phyloP scores from a whole-genome alignment of 2,113 vertebrate species.

The Toxotes jaculatrix region DNA sequence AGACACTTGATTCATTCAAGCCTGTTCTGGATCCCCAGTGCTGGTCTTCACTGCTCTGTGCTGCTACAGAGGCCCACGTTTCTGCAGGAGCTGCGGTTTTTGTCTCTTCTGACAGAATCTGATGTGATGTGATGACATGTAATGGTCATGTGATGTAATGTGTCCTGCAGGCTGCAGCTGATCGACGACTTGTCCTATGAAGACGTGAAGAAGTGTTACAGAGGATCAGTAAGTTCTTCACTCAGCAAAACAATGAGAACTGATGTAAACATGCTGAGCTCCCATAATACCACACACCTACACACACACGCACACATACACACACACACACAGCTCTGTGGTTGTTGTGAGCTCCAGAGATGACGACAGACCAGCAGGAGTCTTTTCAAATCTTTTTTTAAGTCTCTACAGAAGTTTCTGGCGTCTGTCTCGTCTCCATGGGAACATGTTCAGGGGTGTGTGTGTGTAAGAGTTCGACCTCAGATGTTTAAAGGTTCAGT shows the following conservation, averaged over 20 bases:
- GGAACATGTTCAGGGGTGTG: slow-evolving; percentile 7
- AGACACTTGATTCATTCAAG: no score
- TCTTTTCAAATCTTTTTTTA: slow-evolving; percentile 29
- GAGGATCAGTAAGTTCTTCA: slow-evolving; percentile 68
- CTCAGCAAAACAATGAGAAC: not conserved
- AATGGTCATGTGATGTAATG: not conserved
- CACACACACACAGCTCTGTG: slow-evolving; percentile 1
- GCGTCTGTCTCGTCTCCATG: slow-evolving; percentile 45
- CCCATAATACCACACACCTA: not conserved
- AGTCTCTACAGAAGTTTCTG: slow-evolving; percentile 51
- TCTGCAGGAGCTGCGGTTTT: not conserved
- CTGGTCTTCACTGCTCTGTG: no score
- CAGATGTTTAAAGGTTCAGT: no score
- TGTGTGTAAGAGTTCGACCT: not conserved
- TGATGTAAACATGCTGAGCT: no score
- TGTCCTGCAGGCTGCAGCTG: slow-evolving; percentile 62
- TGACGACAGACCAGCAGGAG: slow-evolving; percentile 33
- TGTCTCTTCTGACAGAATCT: no score
- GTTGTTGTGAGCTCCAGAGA: slow-evolving; percentile 9
- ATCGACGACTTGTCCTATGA: slow-evolving; percentile 73
- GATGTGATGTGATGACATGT: not conserved
- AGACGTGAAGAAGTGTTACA: slow-evolving; percentile 74
- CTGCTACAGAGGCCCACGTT: not conserved
- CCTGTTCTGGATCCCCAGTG: no score
- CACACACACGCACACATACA: slow-evolving; percentile 11